Base-by-base conservation (phyloP, 1,140 invertebrate species). In the Cataglyphis hispanica region DNA sequence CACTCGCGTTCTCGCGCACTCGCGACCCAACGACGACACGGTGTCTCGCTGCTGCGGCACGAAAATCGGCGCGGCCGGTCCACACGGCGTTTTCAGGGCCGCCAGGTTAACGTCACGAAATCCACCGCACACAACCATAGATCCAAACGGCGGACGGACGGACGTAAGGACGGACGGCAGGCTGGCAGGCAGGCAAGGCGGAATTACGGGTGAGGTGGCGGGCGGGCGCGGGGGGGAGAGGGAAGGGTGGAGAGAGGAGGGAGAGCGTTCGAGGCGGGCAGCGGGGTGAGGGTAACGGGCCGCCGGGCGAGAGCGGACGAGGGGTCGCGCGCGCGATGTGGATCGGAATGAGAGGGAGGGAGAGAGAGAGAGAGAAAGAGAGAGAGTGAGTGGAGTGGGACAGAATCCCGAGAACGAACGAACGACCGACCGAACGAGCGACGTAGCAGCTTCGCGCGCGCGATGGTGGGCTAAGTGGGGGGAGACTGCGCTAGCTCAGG, bases 51-150 rank as follows among this genome's bases (percentile, higher is more conserved):
- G 77, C 37, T 78, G 76, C 76, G 76, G 76, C 78, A 83, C 78
- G 66, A 92, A 93, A 93, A 92, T 92, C 89, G 92, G 78, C 89
- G 89, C 89, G 87, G 89, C 87, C 89, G 90, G 88, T 91, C 89
- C 91, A 90, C 87, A 90, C 89, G 80, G 81, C 86, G 90, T 93
- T 94, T 94, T 95, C 93, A 94, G 94, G 94, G 94, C 94, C 93
- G 93, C 91, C 93, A 94, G 94, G 94, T 95, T 94, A 95, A 95
- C 94, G 93, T 94, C 92, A 93, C 93, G 92, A 90, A 89, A 86
- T 91, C 87, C 90, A 92, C 90, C 88, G 86, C 78, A 92, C 90
- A 92, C 90, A 91, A 92, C 88, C 91, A 89, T 91, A 91, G 88
- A 91, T 90, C 92, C 89, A 90, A 92, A 93, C 92, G 92, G 90